Base-by-base conservation (phyloP, 64 coral and sea anemone species). In the Actinia equina region DNA sequence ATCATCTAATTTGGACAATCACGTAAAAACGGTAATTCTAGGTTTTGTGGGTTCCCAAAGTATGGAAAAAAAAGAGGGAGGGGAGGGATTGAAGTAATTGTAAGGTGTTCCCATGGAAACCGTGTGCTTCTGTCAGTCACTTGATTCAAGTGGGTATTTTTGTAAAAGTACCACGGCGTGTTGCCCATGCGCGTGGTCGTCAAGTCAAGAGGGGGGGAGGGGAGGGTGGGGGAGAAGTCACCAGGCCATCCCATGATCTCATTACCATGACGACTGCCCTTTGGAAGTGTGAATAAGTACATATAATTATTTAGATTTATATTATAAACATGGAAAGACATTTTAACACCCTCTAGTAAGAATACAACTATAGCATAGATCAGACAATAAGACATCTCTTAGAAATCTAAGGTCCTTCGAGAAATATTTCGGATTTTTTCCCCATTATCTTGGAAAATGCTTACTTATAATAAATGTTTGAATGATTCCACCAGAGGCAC, bases 281-380 rank as follows among this genome's bases (percentile, higher is more conserved):
- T 96, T 90, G 89, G 88, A 96, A 96, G 94, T 96, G 94, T 96
- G 94, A 96, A 96, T 96, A 96, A 96, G 94, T 96, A 96, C 94
- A 96, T 96, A 96, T 91, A 90, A 93, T 93, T 93, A 96, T 93
- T 96, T 96, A 96, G 94, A 96, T 96, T 96, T 96, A 96, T 96
- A 96, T 96, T 96, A 96, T 93, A 93, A 92, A 96, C 94, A 93
- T 82, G 88, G 86, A 93, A 93, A 86, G 94, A 87, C 91, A 90
- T 96, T 96, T 96, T 90, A 96, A 93, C 91, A 77, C 85, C 91
- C 85, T 74, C 77, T 79, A 79, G 77, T 79, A 43, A 18, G 88
- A 93, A 76, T 78, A 86, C 86, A 89, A 86, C 90, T 30, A 77
- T 91, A 95, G 83, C 83, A 61, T 91, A 92, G 90, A 89, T 89